Evolutionary conservation across 1,140 invertebrate species (phyloP).

Genomic region (Diorhabda sublineata): DNA sequence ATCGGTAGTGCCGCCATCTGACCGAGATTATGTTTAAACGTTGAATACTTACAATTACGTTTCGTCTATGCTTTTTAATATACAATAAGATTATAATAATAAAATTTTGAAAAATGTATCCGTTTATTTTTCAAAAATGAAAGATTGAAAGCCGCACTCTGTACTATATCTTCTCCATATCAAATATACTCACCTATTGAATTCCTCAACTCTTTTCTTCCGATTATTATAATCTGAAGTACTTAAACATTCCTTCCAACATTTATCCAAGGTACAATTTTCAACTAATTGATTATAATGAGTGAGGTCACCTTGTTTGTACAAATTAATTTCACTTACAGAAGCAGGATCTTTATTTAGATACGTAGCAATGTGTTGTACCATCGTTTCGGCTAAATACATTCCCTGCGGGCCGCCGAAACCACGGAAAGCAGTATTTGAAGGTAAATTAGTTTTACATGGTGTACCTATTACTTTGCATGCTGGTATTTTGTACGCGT

Average conservation of each 20-base stretch:
- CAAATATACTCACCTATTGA: slow-evolving; percentile 61
- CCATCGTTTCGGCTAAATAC: slow-evolving; percentile 75
- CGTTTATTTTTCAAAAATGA: not conserved
- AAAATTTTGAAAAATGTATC: no score
- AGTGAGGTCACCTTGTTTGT: slow-evolving; percentile 72
- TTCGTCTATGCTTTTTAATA: no score
- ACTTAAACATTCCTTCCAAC: slow-evolving; percentile 78
- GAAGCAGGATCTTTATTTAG: slow-evolving; percentile 58
- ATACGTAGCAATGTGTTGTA: slow-evolving; percentile 70
- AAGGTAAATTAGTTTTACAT: slow-evolving; percentile 82
- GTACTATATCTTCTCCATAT: not conserved
- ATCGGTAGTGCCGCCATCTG: no score
- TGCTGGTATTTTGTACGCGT: slow-evolving; percentile 72
- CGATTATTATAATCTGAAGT: slow-evolving; percentile 65
- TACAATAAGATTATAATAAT: no score
- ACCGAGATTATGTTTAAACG: no score
- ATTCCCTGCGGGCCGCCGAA: slow-evolving; percentile 89
- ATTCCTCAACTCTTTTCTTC: slow-evolving; percentile 58
- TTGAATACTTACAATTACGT: no score
- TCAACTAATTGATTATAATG: slow-evolving; percentile 74
- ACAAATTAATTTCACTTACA: slow-evolving; percentile 68
- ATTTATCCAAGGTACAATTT: slow-evolving; percentile 71
- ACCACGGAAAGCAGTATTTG: slow-evolving; percentile 87
- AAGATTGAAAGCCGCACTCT: not conserved
- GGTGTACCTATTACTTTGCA: slow-evolving; percentile 61